Base-by-base conservation (phyloP, 1,140 invertebrate species). In the Caenorhabditis remanei region DNA sequence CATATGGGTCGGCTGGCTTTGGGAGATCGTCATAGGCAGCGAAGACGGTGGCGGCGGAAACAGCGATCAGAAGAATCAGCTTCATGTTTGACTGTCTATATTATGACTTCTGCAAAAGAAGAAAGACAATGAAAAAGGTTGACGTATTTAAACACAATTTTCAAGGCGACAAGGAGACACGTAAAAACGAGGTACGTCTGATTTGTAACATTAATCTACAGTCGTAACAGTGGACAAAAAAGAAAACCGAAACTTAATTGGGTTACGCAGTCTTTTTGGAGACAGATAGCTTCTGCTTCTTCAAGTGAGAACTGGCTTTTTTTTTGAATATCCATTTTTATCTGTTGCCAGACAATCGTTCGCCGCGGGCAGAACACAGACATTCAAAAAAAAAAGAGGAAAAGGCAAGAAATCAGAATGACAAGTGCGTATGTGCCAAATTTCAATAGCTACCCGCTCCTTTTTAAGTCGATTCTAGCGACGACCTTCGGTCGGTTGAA, bases 1-100 rank as follows among this genome's bases (percentile, higher is more conserved):
- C 71, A 79, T 79, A 79, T 79, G 71, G 71, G 53, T 79, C 71
- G 11, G 71, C 71, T 79, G 71, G 71, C 71, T 79, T 79, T 50
- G 71, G 71, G n/a, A 79, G 71, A 24, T 79, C 71, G 41, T 79
- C 71, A 24, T 79, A 79, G 43, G 71, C 71, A 79, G 71, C 71
- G 9, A 79, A 79, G 21, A 79, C 71, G 7, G 46, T 79, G n/a
- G 71, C 71, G 46, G 46, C 43, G 8, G 71, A 79, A 9, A 79
- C n/a, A 11, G 71, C 71, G n/a, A 79, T 21, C 21, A 79, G 6
- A 32, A 79, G 46, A 50, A 79, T 16, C n/a, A 79, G 46, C 71
- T 79, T 79, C 71, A 79, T 53, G 16, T 40, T 40, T 65, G 63
- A 65, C n/a, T 65, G 21, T 11, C 14, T 46, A 46, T 19, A 32